Conservation (phyloP, 2,113 vertebrate genomes). For the Cyrtonyx montezumae region DNA sequence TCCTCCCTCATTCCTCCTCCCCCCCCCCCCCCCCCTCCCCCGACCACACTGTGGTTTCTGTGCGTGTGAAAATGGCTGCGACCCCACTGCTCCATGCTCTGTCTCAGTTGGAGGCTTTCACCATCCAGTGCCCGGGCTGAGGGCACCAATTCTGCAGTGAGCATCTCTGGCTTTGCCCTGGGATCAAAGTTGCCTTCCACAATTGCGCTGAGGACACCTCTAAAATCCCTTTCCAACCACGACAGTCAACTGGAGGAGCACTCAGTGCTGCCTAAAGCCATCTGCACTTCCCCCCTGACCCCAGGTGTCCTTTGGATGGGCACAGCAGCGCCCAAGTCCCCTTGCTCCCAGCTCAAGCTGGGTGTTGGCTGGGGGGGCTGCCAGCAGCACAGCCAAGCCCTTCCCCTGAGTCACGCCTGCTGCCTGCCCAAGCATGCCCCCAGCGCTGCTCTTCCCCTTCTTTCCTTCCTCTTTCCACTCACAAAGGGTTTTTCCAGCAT, state of each 20-base stretch:
- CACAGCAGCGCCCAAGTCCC: accelerated
- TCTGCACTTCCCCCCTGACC: not conserved
- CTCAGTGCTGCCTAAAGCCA: not conserved
- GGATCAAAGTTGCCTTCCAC: not conserved
- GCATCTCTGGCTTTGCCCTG: not conserved
- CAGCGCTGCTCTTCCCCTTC: not conserved
- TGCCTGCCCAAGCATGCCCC: not conserved
- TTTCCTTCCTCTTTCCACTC: not conserved
- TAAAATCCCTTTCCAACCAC: not conserved
- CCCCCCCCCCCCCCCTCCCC: too few species aligned
- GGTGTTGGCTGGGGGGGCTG: not conserved
- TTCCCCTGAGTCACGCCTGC: not conserved
- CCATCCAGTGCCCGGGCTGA: not conserved
- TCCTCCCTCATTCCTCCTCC: not conserved
- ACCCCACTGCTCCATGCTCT: not conserved
- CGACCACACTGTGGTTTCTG: not conserved
- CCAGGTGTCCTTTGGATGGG: not conserved
- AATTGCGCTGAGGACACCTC: not conserved
- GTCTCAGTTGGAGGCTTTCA: not conserved
- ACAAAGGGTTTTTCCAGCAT: not conserved
- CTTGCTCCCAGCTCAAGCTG: not conserved
- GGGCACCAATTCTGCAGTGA: not conserved
- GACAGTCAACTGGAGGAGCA: not conserved
- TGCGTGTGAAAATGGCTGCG: not conserved
- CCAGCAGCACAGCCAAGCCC: not conserved